Conservation (phyloP, 2,797 vertebrate genomes). For the Syngnathus acus region DNA sequence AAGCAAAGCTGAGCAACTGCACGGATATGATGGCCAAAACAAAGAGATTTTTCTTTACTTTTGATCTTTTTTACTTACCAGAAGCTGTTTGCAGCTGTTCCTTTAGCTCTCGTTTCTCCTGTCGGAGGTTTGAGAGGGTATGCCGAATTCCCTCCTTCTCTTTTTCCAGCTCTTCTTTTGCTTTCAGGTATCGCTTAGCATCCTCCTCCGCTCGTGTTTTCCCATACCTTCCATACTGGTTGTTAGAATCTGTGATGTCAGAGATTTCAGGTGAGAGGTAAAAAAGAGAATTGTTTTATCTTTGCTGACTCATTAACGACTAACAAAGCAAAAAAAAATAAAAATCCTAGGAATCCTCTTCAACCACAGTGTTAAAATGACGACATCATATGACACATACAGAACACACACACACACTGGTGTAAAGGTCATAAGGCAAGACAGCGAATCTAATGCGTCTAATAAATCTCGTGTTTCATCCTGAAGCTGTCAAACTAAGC, state of each 20-base stretch:
- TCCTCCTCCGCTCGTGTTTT: slow-evolving; percentile 96
- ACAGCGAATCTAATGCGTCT: slow-evolving; percentile 44
- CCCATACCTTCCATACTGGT: slow-evolving; percentile 87
- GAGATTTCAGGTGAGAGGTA: slow-evolving; percentile 1
- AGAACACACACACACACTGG: neutral
- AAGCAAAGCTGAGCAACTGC: neutral
- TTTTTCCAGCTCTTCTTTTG: slow-evolving; percentile 87
- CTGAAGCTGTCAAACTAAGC: slow-evolving; percentile 28
- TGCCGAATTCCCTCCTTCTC: slow-evolving; percentile 80
- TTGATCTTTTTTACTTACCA: slow-evolving; percentile 57
- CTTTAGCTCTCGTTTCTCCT: slow-evolving; percentile 81
- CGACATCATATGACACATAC: neutral
- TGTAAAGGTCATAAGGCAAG: slow-evolving; percentile 37
- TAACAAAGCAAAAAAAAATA: neutral
- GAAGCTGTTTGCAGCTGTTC: slow-evolving; percentile 76
- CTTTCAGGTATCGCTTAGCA: slow-evolving; percentile 79
- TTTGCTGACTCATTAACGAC: neutral
- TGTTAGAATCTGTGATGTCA: slow-evolving; percentile 76
- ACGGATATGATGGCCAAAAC: neutral
- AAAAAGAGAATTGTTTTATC: slow-evolving; percentile 15
- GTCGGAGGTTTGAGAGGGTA: slow-evolving; percentile 73
- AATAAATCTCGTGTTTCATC: slow-evolving; percentile 60
- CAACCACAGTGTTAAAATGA: neutral
- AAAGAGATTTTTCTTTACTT: neutral
- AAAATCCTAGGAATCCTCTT: neutral